A percentile compares a stretch with the other conserved stretches of the same genome.
Evolutionary conservation across 2,888 invertebrate genomes (phyloP).

Genomic region (Apodemia mormo): DNA sequence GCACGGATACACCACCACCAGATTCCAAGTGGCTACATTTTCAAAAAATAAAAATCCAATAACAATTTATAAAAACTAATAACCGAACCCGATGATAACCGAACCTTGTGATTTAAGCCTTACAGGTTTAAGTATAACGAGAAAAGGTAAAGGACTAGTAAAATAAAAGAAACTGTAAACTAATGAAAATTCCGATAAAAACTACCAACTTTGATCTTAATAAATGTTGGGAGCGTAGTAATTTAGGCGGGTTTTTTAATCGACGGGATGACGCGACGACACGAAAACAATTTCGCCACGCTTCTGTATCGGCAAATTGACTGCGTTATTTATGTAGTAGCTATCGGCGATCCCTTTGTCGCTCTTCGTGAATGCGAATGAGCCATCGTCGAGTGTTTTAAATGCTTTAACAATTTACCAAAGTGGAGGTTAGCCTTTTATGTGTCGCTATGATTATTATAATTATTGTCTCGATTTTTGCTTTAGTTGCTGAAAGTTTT

Average conservation of each 20-base stretch:
- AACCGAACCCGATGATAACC: no score
- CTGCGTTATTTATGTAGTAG: slow-evolving; percentile 54
- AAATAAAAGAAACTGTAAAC: no score
- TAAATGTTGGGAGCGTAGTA: slow-evolving; percentile 24
- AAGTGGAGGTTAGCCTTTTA: not conserved
- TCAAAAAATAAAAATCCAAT: no score
- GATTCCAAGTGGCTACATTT: no score
- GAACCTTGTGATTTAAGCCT: no score
- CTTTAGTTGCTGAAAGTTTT: no score
- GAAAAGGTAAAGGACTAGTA: no score
- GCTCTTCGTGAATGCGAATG: slow-evolving; percentile 27
- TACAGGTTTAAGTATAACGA: no score
- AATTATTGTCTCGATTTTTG: not conserved
- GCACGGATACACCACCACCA: no score
- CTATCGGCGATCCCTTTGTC: slow-evolving; percentile 29
- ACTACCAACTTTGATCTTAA: not conserved
- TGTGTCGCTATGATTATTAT: slow-evolving; percentile 6
- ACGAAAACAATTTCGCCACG: slow-evolving; percentile 42
- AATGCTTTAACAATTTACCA: slow-evolving; percentile 1
- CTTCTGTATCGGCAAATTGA: slow-evolving; percentile 56
- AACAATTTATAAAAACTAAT: no score
- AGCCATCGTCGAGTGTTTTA: slow-evolving; percentile 17
- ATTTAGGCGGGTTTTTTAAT: slow-evolving; percentile 55
- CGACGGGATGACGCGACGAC: slow-evolving; percentile 55
- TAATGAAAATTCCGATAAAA: not conserved